These are phyloP conservation scores for Castor canadensis DNA, from an alignment of 2,113 vertebrate species.

Conservation along the genomic window DNA sequence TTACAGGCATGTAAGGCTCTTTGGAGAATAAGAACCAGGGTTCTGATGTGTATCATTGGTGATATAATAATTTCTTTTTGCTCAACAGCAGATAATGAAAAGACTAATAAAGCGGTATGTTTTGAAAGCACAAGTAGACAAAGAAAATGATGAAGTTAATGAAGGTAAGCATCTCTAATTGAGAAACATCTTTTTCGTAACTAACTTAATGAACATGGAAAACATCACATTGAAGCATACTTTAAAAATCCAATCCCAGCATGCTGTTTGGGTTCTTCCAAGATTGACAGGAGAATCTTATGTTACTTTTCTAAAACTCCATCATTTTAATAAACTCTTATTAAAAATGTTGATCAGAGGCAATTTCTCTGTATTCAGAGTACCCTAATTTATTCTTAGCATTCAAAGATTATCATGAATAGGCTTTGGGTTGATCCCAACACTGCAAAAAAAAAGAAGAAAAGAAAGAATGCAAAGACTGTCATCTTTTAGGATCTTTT, in stretches of 20 bases:
- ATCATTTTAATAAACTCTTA: background rate
- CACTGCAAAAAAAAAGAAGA: too few relatives aligned
- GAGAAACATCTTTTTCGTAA: background rate
- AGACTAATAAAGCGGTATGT: slow-evolving; percentile 94
- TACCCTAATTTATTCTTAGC: background rate
- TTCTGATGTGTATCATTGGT: background rate
- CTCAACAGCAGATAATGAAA: slow-evolving; percentile 93
- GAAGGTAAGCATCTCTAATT: slow-evolving; percentile 86
- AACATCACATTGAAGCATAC: background rate
- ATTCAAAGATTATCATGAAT: background rate
- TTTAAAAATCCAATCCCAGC: background rate
- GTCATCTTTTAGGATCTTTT: background rate
- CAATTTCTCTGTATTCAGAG: background rate
- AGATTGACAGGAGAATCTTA: background rate
- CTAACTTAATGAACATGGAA: background rate
- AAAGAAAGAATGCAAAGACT: background rate
- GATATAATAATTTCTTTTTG: slow-evolving; percentile 57
- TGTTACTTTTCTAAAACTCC: background rate
- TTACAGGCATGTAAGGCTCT: background rate
- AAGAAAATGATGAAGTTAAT: slow-evolving; percentile 94
- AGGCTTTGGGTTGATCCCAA: too few relatives aligned
- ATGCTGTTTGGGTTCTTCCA: background rate
- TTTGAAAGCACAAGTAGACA: slow-evolving; percentile 94
- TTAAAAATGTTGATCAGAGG: background rate
- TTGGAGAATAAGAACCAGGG: slow-evolving; percentile 6